phyloP scores from a whole-genome alignment of 2,888 invertebrate species.

The Molorchus minor region DNA sequence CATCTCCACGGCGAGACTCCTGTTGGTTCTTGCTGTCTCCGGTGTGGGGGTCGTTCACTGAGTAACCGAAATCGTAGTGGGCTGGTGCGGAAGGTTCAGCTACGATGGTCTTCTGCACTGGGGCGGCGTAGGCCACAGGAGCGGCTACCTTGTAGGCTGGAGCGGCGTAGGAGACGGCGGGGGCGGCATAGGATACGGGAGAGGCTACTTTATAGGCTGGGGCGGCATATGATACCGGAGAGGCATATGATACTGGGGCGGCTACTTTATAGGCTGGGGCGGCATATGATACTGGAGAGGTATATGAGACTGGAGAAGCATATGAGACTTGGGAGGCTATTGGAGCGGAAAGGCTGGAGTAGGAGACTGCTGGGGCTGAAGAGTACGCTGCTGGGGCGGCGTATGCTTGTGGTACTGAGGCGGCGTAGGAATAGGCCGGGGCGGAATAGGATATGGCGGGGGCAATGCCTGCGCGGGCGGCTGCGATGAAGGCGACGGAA shows the following conservation, averaged over 20 bases:
- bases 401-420: too few species aligned
- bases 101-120: conserved; percentile 44
- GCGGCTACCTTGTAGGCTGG: conserved; percentile 36
- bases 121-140: conserved; percentile 52
- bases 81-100: conserved; percentile 50
- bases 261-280: conserved; percentile 30
- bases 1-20: conserved; percentile 65
- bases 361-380: conserved; percentile 26
- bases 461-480: conserved; percentile 53
- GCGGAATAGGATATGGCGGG: conserved; percentile 45
- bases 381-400: too few species aligned
- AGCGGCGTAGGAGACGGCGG: conserved; percentile 38
- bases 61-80: conserved; percentile 50
- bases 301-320: conserved; percentile 26
- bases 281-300: conserved; percentile 33
- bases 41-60: conserved; percentile 56
- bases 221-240: conserved; percentile 54
- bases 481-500: conserved; percentile 48
- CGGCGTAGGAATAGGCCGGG: conserved; percentile 17
- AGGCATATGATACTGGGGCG: conserved; percentile 43
- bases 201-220: conserved; percentile 56
- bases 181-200: conserved; percentile 59
- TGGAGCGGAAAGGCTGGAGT: conserved; percentile 31
- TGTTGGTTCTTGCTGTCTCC: conserved; percentile 66
- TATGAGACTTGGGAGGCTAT: too few species aligned